Percentiles rank a stretch among this genome's conserved stretches.
Evolutionary conservation across 2,113 vertebrate genomes (phyloP).

Genomic region (Mormyrus iriodes): DNA sequence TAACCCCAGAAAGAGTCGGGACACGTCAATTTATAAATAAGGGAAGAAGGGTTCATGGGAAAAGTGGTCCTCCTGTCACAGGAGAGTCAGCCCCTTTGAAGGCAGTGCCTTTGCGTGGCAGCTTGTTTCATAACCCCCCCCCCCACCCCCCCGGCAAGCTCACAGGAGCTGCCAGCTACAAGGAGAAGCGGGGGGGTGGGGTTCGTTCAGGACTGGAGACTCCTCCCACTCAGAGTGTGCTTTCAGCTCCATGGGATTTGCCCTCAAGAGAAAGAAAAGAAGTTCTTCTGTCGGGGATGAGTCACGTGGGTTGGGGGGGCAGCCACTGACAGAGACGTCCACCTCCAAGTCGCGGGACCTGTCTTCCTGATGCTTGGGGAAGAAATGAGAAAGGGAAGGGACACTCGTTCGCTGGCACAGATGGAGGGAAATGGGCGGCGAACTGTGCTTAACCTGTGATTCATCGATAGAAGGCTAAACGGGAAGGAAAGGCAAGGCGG

Average conservation of each 20-base stretch:
- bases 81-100: neutral
- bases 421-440: neutral
- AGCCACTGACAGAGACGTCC: neutral
- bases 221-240: neutral
- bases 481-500: constrained; percentile 41
- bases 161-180: neutral
- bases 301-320: neutral
- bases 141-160: neutral
- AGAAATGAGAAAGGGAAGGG: neutral
- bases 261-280: neutral
- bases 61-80: neutral
- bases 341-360: neutral
- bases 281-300: neutral
- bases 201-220: neutral
- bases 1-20: neutral
- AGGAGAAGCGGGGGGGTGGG: neutral
- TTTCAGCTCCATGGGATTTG: neutral
- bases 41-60: neutral
- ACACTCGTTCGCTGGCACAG: neutral
- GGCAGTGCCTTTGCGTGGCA: neutral
- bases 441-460: constrained; percentile 19
- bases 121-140: neutral
- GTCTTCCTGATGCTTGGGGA: neutral
- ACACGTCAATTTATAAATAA: constrained; percentile 3
- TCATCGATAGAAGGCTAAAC: constrained; percentile 29